Percentiles rank a stretch among this genome's conserved stretches.
Conservation (phyloP, 2,113 vertebrate genomes). For the Scomber japonicus region DNA sequence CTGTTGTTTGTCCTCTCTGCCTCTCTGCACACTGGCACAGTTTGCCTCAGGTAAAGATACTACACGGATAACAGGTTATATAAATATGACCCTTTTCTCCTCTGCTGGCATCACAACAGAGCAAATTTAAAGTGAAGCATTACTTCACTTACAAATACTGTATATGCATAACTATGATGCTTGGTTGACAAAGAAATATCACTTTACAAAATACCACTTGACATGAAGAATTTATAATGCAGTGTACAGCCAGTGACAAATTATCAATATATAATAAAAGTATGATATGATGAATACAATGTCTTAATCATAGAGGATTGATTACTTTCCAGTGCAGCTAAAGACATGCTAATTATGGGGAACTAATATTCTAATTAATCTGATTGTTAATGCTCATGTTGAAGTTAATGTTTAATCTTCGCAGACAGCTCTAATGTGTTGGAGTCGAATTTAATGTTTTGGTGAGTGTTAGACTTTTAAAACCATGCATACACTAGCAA, state of each 20-base stretch:
- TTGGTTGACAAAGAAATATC: not conserved
- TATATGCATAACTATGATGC: not conserved
- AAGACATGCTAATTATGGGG: too few species aligned
- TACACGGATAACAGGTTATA: constrained; percentile 21
- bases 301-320: too few species aligned
- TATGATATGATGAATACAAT: too few species aligned
- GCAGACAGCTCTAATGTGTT: too few species aligned
- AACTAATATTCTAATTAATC: too few species aligned
- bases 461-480: too few species aligned
- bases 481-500: not conserved
- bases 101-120: constrained; percentile 17
- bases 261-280: too few species aligned
- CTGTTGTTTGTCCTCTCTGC: not conserved
- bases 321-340: too few species aligned
- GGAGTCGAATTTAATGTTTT: not conserved
- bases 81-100: constrained; percentile 9
- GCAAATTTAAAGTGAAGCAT: constrained; percentile 11
- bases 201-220: not conserved
- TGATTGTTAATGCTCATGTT: not conserved
- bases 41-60: constrained; percentile 5
- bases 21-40: not conserved
- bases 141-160: not conserved
- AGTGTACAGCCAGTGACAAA: too few species aligned
- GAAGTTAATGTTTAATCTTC: not conserved
- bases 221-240: too few species aligned